phyloP scores from a whole-genome alignment of 35 echinoderm and acorn worm genomes.

The Amphiura filiformis region DNA sequence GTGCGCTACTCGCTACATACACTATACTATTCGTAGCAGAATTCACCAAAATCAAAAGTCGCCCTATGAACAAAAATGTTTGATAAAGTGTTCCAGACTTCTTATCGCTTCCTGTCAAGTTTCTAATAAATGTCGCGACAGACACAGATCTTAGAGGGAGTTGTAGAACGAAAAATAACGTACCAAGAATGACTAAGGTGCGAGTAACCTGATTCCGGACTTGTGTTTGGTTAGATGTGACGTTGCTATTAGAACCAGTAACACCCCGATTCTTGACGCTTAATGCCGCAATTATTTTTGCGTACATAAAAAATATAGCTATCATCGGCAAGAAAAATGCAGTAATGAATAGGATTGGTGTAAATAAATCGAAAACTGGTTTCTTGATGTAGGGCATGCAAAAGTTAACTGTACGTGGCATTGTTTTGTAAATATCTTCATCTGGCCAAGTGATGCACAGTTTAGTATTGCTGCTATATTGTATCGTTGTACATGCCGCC shows the following conservation, averaged over 20 bases:
- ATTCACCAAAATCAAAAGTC: neutral
- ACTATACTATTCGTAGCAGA: neutral
- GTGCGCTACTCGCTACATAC: neutral
- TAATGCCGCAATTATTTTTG: neutral
- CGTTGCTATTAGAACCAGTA: neutral
- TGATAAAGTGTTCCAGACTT: neutral
- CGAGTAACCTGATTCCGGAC: neutral
- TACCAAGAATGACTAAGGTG: neutral
- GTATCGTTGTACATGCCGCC: slow-evolving; percentile 27
- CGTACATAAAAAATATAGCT: neutral
- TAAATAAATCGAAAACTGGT: neutral
- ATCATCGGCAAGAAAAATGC: neutral
- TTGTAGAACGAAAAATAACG: neutral
- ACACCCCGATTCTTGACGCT: neutral
- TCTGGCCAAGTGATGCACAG: slow-evolving; percentile 48
- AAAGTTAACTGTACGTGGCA: neutral
- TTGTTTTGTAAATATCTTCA: neutral
- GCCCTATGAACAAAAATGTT: neutral
- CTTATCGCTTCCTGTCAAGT: neutral
- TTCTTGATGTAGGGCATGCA: neutral
- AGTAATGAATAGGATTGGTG: neutral
- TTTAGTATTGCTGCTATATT: neutral
- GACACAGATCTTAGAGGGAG: neutral
- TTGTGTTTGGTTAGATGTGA: neutral
- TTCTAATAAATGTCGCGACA: neutral